A percentile compares a stretch with the other conserved stretches of the same genome.
Conservation (phyloP, 2,113 vertebrate species). For the sheep (Ovis aries) region DNA sequence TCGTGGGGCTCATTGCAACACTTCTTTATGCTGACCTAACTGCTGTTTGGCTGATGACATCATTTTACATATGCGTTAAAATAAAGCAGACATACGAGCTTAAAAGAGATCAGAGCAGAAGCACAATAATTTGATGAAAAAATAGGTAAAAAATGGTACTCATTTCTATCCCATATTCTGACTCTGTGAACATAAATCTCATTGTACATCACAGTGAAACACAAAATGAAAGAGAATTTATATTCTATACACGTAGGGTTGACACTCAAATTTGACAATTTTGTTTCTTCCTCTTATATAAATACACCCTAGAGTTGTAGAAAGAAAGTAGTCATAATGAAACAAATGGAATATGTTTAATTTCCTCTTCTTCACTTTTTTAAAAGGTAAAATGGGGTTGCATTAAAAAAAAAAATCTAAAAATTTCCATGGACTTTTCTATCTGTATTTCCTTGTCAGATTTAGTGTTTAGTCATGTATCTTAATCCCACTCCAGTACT, state of each 20-base stretch:
- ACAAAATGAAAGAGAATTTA: background rate
- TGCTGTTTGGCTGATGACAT: background rate
- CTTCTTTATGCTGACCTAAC: background rate
- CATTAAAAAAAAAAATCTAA: background rate
- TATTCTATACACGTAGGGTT: background rate
- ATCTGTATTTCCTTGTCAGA: background rate
- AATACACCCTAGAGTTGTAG: background rate
- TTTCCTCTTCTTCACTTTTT: background rate
- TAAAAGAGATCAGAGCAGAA: background rate
- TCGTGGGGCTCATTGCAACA: fast-evolving
- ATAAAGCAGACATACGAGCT: background rate
- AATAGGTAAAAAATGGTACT: background rate
- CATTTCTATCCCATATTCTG: background rate
- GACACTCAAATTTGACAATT: background rate
- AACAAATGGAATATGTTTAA: background rate
- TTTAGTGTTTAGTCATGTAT: background rate
- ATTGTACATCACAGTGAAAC: background rate
- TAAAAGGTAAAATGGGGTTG: background rate
- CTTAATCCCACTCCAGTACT: background rate
- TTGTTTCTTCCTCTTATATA: background rate
- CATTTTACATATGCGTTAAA: background rate
- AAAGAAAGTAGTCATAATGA: background rate
- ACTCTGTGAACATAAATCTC: background rate
- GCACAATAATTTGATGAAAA: background rate
- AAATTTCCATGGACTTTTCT: background rate